Conservation (phyloP, 2,113 vertebrate species). For the Cyanoderma ruficeps region DNA sequence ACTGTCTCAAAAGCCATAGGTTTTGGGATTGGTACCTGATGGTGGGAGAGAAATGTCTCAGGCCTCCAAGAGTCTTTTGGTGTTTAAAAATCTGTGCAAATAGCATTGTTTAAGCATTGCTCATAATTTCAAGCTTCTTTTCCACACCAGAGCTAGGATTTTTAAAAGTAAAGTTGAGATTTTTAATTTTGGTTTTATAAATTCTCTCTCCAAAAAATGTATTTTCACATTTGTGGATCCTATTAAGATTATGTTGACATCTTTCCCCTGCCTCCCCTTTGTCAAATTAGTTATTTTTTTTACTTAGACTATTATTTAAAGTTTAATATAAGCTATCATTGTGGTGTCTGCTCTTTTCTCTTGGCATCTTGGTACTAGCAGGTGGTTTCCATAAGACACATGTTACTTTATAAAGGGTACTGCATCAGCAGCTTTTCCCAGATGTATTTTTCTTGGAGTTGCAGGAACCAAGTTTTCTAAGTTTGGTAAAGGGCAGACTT, state of each 20-base stretch:
- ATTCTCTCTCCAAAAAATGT: not conserved
- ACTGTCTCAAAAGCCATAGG: not conserved
- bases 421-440: not conserved
- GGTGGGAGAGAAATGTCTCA: not conserved
- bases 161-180: not conserved
- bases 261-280: not conserved
- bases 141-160: not conserved
- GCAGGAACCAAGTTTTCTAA: not conserved
- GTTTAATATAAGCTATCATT: not conserved
- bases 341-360: not conserved
- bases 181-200: not conserved
- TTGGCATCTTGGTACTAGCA: not conserved
- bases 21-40: not conserved
- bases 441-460: not conserved
- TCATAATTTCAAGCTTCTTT: not conserved
- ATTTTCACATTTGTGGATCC: not conserved
- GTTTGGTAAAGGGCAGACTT: not conserved
- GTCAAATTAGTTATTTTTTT: not conserved
- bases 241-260: not conserved
- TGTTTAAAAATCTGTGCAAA: not conserved
- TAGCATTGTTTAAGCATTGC: not conserved
- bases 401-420: not conserved
- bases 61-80: not conserved
- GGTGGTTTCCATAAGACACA: not conserved
- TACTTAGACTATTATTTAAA: not conserved